Evolutionary conservation across 2,888 invertebrate genomes (phyloP), one percentile per base, ranked within the genome.

Genomic region (Cryptus armator): DNA sequence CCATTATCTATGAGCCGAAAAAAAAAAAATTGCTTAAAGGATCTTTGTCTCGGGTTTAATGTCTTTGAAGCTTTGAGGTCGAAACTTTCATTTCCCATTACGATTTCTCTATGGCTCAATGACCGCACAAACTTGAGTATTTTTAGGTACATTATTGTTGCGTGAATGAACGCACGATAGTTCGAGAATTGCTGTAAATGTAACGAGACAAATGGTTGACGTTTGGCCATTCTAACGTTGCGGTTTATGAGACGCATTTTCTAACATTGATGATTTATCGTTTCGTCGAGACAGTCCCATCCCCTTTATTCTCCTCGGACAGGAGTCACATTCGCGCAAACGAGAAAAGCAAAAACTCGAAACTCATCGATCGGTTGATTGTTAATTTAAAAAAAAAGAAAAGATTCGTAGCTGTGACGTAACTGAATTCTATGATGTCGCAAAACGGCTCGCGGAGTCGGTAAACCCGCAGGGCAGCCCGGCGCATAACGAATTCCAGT

Each of bases 161-260:
- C 37, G 37, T 37, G 37, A 37, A 37, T 9, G 37, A 37, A 37
- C 37, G 37, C 37, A 37, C 37, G 7, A 5, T 37, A 9, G 37
- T 7, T 37, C 7, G 37, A 37, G 3, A 37, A 80, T 72, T 84
- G 80, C 76, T 80, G 81, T 82, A 85, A 85, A 85, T 85, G 67
- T 75, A 82, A 75, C 56, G 70, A 75, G 81, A 85, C 85, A 85
- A 85, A 85, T 82, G 46, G 85, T 70, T 71, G 78, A 71, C 79
- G 74, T 70, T 79, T 37, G 5, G 9, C 5, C 5, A 37, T 7
- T 37, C 9, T 37, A 7, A 37, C 9, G n/a, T 44, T 46, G 14
- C 48, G 66, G 59, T 82, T 85, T 82, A 85, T 75, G 82, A 85
- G 81, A 46, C 37, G 16, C 44, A 81, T 79, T 81, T 70, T 85